Percentiles rank a stretch among this genome's conserved stretches.
Evolutionary conservation across 2,797 vertebrate species (phyloP).

Genomic region (Rhinella marina): DNA sequence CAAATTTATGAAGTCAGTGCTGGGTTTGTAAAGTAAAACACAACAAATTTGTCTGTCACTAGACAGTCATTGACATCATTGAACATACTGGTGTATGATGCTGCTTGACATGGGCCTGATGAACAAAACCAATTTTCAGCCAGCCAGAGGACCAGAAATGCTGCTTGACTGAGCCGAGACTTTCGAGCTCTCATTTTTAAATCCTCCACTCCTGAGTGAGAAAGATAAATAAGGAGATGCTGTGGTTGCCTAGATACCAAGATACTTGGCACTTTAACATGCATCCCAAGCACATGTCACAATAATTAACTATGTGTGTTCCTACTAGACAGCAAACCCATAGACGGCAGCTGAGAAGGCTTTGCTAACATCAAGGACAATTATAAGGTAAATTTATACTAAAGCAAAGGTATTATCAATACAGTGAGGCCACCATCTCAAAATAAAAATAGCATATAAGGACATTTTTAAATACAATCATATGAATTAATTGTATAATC

Average conservation of each 20-base stretch:
- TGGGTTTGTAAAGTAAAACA: neutral
- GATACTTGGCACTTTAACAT: conserved; percentile 54
- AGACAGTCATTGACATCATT: neutral
- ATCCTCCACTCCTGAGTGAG: conserved; percentile 50
- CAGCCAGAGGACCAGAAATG: conserved; percentile 24
- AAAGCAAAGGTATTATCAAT: neutral
- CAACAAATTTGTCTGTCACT: neutral
- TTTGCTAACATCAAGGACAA: neutral
- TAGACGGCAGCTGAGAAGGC: neutral
- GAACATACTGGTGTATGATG: conserved; percentile 20
- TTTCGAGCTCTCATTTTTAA: conserved; percentile 57
- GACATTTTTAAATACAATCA: neutral
- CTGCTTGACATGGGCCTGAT: conserved; percentile 39
- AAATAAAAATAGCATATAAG: neutral
- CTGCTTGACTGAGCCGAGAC: conserved; percentile 57
- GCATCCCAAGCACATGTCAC: conserved; percentile 46
- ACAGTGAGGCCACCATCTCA: neutral
- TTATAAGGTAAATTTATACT: neutral
- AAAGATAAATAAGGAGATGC: conserved; percentile 58
- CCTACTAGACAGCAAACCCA: neutral
- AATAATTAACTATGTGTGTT: conserved; percentile 51
- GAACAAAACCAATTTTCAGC: conserved; percentile 57
- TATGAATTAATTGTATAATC: neutral
- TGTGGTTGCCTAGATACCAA: conserved; percentile 55
- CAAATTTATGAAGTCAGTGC: neutral